These are phyloP conservation scores for Leuciscus waleckii DNA, from an alignment of 2,797 vertebrate genomes.

Conservation along the genomic window DNA sequence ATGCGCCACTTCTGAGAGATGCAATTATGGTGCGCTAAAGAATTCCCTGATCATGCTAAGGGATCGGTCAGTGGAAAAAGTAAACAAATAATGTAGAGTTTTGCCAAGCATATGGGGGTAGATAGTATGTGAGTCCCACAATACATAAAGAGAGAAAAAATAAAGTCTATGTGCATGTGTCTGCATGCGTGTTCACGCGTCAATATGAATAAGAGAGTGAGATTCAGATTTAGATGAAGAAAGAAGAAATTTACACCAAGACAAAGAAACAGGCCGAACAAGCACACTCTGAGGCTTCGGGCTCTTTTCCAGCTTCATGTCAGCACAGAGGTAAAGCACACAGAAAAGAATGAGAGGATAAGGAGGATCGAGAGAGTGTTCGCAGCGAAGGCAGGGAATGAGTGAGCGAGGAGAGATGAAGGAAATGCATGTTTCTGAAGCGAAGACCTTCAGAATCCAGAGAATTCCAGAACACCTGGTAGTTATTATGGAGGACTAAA, in stretches of 20 bases:
- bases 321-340: slow-evolving; percentile 32
- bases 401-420: slow-evolving; percentile 41
- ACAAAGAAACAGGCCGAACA: slow-evolving; percentile 46
- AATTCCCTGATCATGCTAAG: slow-evolving; percentile 52
- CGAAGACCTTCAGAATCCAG: slow-evolving; percentile 41
- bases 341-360: slow-evolving; percentile 25
- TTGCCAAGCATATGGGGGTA: not conserved
- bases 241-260: not conserved
- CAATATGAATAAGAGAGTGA: slow-evolving; percentile 7
- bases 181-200: not conserved
- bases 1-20: slow-evolving; percentile 60
- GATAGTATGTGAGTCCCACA: not conserved
- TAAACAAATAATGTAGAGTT: slow-evolving; percentile 41
- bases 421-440: slow-evolving; percentile 47
- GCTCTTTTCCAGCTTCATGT: slow-evolving; percentile 37
- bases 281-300: slow-evolving; percentile 25
- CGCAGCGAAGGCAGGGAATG: slow-evolving; percentile 15
- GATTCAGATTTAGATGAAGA: slow-evolving; percentile 28
- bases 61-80: slow-evolving; percentile 49
- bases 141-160: not conserved
- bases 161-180: not conserved
- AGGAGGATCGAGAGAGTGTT: not conserved
- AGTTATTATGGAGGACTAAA: slow-evolving; percentile 60
- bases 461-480: slow-evolving; percentile 62
- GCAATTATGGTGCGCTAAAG: slow-evolving; percentile 55